Percentiles rank a stretch among this genome's conserved stretches.
Conservation (phyloP, 2,888 invertebrate species). For the Mythimna lalbum region DNA sequence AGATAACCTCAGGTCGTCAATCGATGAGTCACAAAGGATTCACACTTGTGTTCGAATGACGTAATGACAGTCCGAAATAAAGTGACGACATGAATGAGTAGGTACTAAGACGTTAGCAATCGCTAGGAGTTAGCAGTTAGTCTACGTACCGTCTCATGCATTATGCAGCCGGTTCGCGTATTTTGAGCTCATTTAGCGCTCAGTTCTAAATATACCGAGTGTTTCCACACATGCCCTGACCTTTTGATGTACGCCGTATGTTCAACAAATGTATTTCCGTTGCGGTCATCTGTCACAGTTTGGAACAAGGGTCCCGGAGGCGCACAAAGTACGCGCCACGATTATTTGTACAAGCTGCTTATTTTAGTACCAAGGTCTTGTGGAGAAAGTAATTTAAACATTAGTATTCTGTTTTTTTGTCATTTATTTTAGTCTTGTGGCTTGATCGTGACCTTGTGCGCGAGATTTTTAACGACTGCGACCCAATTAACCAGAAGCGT, state of each 20-base stretch:
- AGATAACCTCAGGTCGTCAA: constrained; percentile 50
- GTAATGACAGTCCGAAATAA: constrained; percentile 59
- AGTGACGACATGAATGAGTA: constrained; percentile 62
- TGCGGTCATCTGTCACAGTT: constrained; percentile 75
- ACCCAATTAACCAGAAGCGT: constrained; percentile 31
- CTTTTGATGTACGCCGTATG: constrained; percentile 74
- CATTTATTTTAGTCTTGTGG: constrained; percentile 48
- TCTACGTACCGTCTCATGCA: constrained; percentile 55
- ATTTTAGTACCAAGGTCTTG: constrained; percentile 61
- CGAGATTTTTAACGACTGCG: constrained; percentile 29
- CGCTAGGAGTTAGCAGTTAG: constrained; percentile 29
- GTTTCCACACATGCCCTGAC: constrained; percentile 73
- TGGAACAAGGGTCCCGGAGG: constrained; percentile 70
- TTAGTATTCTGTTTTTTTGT: constrained; percentile 14
- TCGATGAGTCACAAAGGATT: constrained; percentile 53
- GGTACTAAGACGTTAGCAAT: constrained; percentile 28
- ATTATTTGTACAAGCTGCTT: constrained; percentile 59
- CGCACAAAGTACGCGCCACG: constrained; percentile 16
- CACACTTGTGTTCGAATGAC: constrained; percentile 53
- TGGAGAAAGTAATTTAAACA: constrained; percentile 54
- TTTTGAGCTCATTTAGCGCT: constrained; percentile 59
- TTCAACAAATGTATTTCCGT: constrained; percentile 75
- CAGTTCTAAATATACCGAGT: constrained; percentile 73
- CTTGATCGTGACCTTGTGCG: constrained; percentile 44
- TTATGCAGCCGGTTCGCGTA: constrained; percentile 60